These are phyloP conservation scores for Characodon lateralis DNA, from an alignment of 2,797 vertebrate genomes.

Conservation along the genomic window DNA sequence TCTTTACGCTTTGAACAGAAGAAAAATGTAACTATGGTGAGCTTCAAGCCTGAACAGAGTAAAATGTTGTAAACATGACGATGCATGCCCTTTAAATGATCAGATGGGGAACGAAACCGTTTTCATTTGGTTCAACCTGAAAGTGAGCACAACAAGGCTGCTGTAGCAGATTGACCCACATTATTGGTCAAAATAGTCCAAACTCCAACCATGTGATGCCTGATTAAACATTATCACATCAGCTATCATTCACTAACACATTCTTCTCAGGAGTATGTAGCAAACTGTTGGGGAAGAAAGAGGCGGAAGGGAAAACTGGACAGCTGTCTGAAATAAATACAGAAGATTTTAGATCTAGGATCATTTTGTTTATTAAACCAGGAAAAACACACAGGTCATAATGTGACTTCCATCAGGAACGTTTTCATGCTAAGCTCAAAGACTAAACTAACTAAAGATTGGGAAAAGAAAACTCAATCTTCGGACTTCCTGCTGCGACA, in stretches of 20 bases:
- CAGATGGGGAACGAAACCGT: slow-evolving; percentile 27
- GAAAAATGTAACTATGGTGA: neutral
- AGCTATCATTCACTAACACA: slow-evolving; percentile 35
- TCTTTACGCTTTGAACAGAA: neutral
- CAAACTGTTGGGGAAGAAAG: slow-evolving; percentile 11
- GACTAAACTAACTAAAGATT: slow-evolving; percentile 11
- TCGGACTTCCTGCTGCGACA: neutral
- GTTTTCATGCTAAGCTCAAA: neutral
- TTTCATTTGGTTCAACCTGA: slow-evolving; percentile 42
- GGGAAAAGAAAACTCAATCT: neutral
- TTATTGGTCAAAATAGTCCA: slow-evolving; percentile 49
- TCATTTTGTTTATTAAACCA: neutral
- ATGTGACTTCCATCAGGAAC: slow-evolving; percentile 21
- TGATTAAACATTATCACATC: slow-evolving; percentile 65
- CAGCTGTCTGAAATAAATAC: neutral
- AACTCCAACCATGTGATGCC: slow-evolving; percentile 59
- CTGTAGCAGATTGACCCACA: slow-evolving; percentile 48
- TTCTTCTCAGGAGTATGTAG: slow-evolving; percentile 23
- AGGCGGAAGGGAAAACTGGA: neutral
- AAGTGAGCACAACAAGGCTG: slow-evolving; percentile 54
- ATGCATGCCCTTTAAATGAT: neutral
- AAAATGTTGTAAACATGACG: slow-evolving; percentile 7
- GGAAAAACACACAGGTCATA: slow-evolving; percentile 15
- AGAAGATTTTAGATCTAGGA: neutral
- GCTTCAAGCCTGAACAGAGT: neutral